Conservation (phyloP, 2,113 vertebrate genomes). For the Gnathonemus echidnorhynchus region DNA sequence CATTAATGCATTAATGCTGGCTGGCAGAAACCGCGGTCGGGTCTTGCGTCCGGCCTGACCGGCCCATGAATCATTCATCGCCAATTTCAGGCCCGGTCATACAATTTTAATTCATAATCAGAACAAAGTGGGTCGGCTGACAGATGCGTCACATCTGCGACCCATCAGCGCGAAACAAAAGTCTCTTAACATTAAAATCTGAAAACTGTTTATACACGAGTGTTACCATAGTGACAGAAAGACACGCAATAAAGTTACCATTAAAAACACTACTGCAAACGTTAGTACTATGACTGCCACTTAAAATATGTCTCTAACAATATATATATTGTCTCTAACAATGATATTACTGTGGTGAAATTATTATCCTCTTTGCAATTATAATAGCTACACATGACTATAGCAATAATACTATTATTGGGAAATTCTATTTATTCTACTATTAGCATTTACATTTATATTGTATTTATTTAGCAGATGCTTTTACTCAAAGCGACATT, state of each 20-base stretch:
- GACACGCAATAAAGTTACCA: background rate
- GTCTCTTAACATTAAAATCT: conserved; percentile 52
- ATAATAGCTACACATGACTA: background rate
- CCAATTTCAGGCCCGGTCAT: conserved; percentile 53
- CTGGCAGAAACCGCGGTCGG: conserved; percentile 25
- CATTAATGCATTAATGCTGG: conserved; percentile 39
- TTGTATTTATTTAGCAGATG: background rate
- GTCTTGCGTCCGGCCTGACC: conserved; percentile 33
- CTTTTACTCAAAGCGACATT: background rate
- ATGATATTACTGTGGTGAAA: background rate
- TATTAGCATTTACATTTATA: background rate
- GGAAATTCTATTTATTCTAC: background rate
- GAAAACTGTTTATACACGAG: conserved; percentile 31
- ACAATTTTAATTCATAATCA: conserved; percentile 67
- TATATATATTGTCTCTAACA: background rate
- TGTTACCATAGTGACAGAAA: background rate
- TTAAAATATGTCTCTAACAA: background rate
- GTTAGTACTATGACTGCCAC: background rate
- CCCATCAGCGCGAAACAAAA: conserved; percentile 43
- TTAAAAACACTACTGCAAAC: background rate
- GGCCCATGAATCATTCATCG: conserved; percentile 55
- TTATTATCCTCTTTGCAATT: background rate
- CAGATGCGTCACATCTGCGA: conserved; percentile 67
- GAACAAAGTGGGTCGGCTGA: conserved; percentile 65
- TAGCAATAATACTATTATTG: background rate